A percentile compares a stretch with the other conserved stretches of the same genome.
Conservation (phyloP, 2,888 invertebrate species). For the Polydrusus pterygomalis region DNA sequence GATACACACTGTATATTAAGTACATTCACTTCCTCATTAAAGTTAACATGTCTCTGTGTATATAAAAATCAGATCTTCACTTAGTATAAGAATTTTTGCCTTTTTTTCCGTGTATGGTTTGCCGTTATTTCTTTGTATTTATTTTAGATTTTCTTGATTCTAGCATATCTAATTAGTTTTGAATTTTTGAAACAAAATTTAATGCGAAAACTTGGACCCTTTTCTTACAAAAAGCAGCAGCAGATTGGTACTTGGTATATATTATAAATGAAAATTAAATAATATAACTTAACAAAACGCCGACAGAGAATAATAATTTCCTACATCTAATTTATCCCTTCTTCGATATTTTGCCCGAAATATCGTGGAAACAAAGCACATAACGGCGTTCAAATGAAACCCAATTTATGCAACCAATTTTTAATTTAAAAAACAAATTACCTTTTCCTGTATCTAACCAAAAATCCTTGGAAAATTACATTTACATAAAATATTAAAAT, state of each 20-base stretch:
- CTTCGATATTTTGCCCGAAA: conserved; percentile 25
- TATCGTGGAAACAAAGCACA: conserved; percentile 43
- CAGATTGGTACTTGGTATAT: neutral
- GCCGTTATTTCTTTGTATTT: too few species aligned
- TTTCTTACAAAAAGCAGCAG: neutral
- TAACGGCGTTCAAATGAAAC: conserved; percentile 38
- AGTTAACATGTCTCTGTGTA: too few species aligned
- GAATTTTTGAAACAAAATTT: too few species aligned
- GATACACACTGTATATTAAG: too few species aligned
- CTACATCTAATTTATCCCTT: conserved; percentile 30
- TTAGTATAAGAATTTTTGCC: too few species aligned
- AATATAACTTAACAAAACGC: conserved; percentile 9
- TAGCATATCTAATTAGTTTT: too few species aligned
- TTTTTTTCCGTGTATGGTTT: too few species aligned
- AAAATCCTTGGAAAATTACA: conserved; percentile 50
- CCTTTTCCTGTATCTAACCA: conserved; percentile 42
- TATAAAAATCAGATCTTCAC: too few species aligned
- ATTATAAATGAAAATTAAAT: neutral
- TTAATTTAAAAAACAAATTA: conserved; percentile 54
- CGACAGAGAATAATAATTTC: conserved; percentile 22
- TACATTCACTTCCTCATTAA: too few species aligned
- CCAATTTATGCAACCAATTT: conserved; percentile 47
- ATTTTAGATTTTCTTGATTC: too few species aligned
- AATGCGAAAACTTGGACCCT: neutral
- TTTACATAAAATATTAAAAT: conserved; percentile 55